A percentile compares a stretch with the other conserved stretches of the same genome.
Evolutionary conservation across 2,888 invertebrate species (phyloP).

Genomic region (Priocnemis perturbator): DNA sequence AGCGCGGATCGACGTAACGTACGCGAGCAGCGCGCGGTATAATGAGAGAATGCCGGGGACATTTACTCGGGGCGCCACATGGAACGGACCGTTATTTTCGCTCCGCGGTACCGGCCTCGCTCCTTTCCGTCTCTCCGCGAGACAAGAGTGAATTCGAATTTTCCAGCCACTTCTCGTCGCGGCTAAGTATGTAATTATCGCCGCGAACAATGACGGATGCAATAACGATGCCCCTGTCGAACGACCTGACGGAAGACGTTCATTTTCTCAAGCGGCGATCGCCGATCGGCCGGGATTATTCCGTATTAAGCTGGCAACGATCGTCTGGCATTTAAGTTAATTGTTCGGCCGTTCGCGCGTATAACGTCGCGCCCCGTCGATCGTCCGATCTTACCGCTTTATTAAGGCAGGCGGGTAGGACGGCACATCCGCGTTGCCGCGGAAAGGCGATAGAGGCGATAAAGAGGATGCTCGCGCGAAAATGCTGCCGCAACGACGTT

Average conservation of each 20-base stretch:
- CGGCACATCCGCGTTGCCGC: too few relatives aligned
- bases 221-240: background rate
- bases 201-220: conserved; percentile 22
- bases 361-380: background rate
- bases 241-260: too few relatives aligned
- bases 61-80: conserved; percentile 72
- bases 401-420: too few relatives aligned
- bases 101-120: conserved; percentile 40
- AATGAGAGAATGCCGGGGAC: conserved; percentile 63
- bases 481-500: too few relatives aligned
- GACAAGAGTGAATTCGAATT: conserved; percentile 42
- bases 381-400: background rate
- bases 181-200: conserved; percentile 29
- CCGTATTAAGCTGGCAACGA: background rate
- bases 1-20: conserved; percentile 32
- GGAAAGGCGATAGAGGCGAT: too few relatives aligned
- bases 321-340: background rate
- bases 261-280: background rate
- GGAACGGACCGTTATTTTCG: conserved; percentile 73
- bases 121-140: background rate
- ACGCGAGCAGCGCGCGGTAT: conserved; percentile 31
- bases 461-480: too few relatives aligned
- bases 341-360: background rate
- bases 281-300: background rate
- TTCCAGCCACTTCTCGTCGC: conserved; percentile 33